Evolutionary conservation across 2,888 invertebrate genomes (phyloP).

Genomic region (Chalcis sispes): DNA sequence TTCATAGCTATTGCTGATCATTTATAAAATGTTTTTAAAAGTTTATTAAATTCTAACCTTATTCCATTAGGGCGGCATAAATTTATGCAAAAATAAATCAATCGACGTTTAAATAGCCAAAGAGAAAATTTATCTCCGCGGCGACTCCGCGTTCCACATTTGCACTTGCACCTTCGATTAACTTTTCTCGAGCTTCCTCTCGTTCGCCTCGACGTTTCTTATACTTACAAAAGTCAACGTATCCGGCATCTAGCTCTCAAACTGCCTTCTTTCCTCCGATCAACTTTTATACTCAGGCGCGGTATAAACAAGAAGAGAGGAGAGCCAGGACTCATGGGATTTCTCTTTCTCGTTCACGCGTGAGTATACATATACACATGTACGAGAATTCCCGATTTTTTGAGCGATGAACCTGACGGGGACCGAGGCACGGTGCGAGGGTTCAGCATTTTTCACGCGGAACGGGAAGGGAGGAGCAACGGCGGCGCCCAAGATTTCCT

Average conservation of each 20-base stretch:
- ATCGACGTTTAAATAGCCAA: too few species aligned
- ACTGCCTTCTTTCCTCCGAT: conserved; percentile 16
- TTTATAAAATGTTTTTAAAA: too few species aligned
- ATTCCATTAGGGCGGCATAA: too few species aligned
- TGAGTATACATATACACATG: neutral
- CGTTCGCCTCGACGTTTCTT: neutral
- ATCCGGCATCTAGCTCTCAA: neutral
- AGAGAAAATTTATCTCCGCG: neutral
- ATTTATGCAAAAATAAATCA: too few species aligned
- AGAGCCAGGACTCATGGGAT: conserved; percentile 24
- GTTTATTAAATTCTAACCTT: too few species aligned
- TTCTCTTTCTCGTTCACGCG: neutral
- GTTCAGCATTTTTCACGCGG: conserved; percentile 48
- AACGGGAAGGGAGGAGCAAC: conserved; percentile 2
- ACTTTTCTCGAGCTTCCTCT: neutral
- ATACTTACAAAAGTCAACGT: conserved; percentile 4
- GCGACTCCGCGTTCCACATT: neutral
- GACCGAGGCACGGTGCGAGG: conserved; percentile 10
- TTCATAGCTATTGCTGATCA: too few species aligned
- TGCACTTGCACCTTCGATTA: neutral
- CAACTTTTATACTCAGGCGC: conserved; percentile 24
- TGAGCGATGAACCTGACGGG: conserved; percentile 46
- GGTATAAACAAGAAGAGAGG: too few species aligned
- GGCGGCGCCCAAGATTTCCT: conserved; percentile 40
- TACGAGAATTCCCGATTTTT: conserved; percentile 25